A percentile compares a stretch with the other conserved stretches of the same genome.
Evolutionary conservation across 2,888 invertebrate species (phyloP).

Genomic region (Apodemia duryi): DNA sequence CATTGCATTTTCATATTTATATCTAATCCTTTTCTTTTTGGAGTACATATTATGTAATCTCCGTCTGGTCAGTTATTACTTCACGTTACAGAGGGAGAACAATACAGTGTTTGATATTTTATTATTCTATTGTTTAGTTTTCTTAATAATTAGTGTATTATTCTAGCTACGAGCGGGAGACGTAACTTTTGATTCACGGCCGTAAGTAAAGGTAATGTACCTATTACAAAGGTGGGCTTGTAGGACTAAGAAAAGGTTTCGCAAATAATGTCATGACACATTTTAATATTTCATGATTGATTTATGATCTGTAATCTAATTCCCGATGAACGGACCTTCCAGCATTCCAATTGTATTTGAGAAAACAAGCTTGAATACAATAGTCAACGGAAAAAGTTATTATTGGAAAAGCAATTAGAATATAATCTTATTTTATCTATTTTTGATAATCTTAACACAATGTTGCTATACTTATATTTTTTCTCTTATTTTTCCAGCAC

Average conservation of each 20-base stretch:
- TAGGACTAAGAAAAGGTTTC: neutral
- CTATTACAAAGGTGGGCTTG: slow-evolving; percentile 5
- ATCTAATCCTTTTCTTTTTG: slow-evolving; percentile 14
- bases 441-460: too few relatives aligned
- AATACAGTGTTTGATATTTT: slow-evolving; percentile 59
- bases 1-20: slow-evolving; percentile 41
- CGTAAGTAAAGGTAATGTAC: neutral
- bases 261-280: neutral
- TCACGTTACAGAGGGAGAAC: slow-evolving; percentile 38
- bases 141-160: slow-evolving; percentile 27
- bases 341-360: too few relatives aligned
- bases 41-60: neutral
- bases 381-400: too few relatives aligned
- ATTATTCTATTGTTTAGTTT: slow-evolving; percentile 39
- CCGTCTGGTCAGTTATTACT: neutral
- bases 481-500: too few relatives aligned
- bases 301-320: neutral
- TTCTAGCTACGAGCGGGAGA: slow-evolving; percentile 25
- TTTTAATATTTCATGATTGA: slow-evolving; percentile 3
- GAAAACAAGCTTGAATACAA: too few relatives aligned
- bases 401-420: too few relatives aligned
- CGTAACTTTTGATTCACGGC: slow-evolving; percentile 26
- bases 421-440: too few relatives aligned
- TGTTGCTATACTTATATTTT: too few relatives aligned
- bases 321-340: neutral